Conservation (phyloP, 1,140 invertebrate genomes). For the Coenobita brevimanus region DNA sequence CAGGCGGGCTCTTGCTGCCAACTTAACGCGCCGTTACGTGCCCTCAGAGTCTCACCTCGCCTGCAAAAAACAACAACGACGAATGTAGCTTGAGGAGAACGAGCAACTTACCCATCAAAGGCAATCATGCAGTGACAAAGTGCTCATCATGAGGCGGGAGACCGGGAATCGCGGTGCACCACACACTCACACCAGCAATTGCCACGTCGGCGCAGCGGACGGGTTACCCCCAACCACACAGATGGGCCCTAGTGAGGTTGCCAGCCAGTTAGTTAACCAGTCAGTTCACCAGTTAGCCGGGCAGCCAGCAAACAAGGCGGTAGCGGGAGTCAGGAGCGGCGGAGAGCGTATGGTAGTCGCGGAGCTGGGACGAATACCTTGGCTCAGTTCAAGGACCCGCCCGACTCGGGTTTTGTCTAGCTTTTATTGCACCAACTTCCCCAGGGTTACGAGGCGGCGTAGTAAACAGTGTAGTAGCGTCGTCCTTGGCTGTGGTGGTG, state of each 20-base stretch:
- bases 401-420: constrained; percentile 12
- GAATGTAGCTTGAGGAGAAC: constrained; percentile 14
- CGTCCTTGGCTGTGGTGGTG: constrained; percentile 15
- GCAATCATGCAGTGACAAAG: constrained; percentile 40
- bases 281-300: neutral
- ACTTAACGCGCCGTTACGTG: constrained; percentile 20
- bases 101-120: constrained; percentile 35
- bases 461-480: constrained; percentile 55
- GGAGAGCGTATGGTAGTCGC: too few species aligned
- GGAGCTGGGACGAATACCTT: too few species aligned
- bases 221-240: too few species aligned
- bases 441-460: constrained; percentile 52
- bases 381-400: constrained; percentile 23
- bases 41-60: constrained; percentile 25
- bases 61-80: constrained; percentile 21
- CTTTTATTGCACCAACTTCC: constrained; percentile 59
- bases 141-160: constrained; percentile 17
- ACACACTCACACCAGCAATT: too few species aligned
- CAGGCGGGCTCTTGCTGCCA: constrained; percentile 4
- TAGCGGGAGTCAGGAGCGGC: too few species aligned
- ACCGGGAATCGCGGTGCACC: neutral
- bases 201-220: too few species aligned
- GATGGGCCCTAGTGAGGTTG: neutral
- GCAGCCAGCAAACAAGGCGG: constrained; percentile 8
- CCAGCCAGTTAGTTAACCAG: neutral